Percentiles rank a stretch among this genome's conserved stretches.
These are phyloP conservation scores for Isichthys henryi DNA, from an alignment of 2,113 vertebrate genomes.

Conservation along the genomic window DNA sequence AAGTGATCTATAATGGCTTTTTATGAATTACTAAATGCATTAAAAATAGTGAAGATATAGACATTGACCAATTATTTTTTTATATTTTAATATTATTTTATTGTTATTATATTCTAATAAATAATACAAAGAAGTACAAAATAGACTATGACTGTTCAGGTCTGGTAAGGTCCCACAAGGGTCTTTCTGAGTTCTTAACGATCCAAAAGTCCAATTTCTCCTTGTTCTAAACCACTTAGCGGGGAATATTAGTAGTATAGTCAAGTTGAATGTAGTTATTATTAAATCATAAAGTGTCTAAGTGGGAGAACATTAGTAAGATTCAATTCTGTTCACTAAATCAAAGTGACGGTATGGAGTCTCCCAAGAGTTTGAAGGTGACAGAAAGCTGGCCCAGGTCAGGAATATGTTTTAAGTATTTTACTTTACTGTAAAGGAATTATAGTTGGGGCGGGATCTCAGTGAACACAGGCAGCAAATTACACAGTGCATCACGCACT, in stretches of 20 bases:
- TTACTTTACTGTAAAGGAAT: not conserved
- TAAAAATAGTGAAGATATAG: not conserved
- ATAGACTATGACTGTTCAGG: not conserved
- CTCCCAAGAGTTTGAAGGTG: not conserved
- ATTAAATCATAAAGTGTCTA: not conserved
- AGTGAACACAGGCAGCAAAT: not conserved
- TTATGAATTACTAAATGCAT: not conserved
- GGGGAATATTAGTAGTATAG: not conserved
- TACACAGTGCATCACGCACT: not conserved
- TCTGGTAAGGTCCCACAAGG: not conserved
- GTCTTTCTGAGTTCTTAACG: not conserved
- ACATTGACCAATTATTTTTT: not conserved
- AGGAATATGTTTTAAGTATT: not conserved
- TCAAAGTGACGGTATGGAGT: not conserved
- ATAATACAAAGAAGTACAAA: not conserved
- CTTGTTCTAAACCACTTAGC: not conserved
- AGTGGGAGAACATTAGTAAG: not conserved
- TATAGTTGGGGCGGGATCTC: not conserved
- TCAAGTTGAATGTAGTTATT: not conserved
- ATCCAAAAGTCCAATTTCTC: not conserved
- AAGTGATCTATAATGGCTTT: not conserved
- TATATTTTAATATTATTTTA: not conserved
- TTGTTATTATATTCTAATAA: not conserved
- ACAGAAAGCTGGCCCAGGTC: not conserved
- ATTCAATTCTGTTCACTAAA: not conserved